phyloP scores from a whole-genome alignment of 2,797 vertebrate genomes.

The Platalea minor region DNA sequence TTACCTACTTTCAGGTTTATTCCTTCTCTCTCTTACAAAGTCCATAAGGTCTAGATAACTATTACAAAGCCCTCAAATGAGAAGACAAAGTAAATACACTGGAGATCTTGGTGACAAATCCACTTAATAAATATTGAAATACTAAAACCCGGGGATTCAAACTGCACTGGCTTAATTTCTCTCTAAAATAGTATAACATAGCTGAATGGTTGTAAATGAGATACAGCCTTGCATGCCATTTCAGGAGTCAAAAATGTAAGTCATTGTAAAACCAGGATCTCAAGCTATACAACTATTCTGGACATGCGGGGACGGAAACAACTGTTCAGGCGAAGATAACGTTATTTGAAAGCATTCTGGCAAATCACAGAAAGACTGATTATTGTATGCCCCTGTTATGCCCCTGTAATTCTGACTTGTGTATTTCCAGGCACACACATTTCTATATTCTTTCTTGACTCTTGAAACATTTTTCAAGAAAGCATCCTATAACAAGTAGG shows the following conservation, averaged over 20 bases:
- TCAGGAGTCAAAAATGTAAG: background rate
- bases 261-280: background rate
- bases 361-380: background rate
- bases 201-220: background rate
- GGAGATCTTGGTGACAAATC: background rate
- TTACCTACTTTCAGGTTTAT: background rate
- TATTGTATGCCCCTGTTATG: background rate
- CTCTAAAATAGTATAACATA: background rate
- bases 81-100: background rate
- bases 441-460: background rate
- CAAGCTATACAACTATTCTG: background rate
- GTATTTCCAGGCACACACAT: background rate
- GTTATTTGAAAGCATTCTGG: background rate
- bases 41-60: background rate
- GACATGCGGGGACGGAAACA: background rate
- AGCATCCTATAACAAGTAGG: background rate
- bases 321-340: background rate
- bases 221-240: background rate
- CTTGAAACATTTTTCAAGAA: background rate
- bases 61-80: background rate
- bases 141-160: background rate
- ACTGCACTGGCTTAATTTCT: background rate
- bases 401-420: background rate
- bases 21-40: background rate
- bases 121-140: background rate